phyloP scores from a whole-genome alignment of 2,113 vertebrate genomes.

The Galbula dea region DNA sequence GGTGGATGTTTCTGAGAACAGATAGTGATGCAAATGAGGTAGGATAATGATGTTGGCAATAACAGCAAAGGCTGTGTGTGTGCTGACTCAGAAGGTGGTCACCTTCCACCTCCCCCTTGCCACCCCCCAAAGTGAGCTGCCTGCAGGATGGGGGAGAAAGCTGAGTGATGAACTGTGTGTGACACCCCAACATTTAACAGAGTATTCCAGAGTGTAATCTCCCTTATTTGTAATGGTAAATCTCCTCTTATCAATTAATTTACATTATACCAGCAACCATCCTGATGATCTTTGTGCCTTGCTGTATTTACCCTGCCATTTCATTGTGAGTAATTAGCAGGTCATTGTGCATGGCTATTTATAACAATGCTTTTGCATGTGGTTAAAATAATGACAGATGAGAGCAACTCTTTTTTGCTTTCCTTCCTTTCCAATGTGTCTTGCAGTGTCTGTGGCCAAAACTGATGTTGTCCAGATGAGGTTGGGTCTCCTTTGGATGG shows the following conservation, averaged over 20 bases:
- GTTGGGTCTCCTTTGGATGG: background rate
- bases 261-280: slow-evolving; percentile 56
- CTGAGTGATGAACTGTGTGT: background rate
- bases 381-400: slow-evolving; percentile 58
- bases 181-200: background rate
- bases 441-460: background rate
- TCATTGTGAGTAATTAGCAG: slow-evolving; percentile 67
- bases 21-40: background rate
- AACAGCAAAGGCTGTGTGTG: background rate
- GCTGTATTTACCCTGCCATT: slow-evolving; percentile 45
- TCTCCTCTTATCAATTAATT: slow-evolving; percentile 75
- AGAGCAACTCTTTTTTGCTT: background rate
- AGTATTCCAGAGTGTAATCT: slow-evolving; percentile 3
- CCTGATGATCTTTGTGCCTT: slow-evolving; percentile 66
- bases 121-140: background rate
- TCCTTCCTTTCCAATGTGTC: background rate
- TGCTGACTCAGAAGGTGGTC: background rate
- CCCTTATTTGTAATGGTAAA: slow-evolving; percentile 52
- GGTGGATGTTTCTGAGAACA: background rate
- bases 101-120: background rate
- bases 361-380: slow-evolving; percentile 18
- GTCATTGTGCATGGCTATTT: slow-evolving; percentile 67
- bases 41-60: background rate
- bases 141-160: background rate
- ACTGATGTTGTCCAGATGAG: background rate